Conservation (phyloP, 2,888 invertebrate genomes). For the Drosophila subsilvestris region DNA sequence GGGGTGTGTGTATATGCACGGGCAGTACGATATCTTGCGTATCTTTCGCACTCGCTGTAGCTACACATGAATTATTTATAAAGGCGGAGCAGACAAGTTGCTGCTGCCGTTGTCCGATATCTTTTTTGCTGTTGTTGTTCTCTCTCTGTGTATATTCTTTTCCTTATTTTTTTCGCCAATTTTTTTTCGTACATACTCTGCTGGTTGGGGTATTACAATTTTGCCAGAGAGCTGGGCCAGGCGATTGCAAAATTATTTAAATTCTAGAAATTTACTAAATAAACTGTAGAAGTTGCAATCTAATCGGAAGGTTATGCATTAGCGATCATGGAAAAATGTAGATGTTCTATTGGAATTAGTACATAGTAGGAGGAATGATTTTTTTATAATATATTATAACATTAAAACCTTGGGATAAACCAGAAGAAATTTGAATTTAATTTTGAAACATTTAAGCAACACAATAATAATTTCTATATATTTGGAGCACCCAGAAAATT, state of each 20-base stretch:
- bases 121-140: conserved; percentile 15
- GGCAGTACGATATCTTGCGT: conserved; percentile 61
- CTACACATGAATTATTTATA: conserved; percentile 84
- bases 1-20: conserved; percentile 41
- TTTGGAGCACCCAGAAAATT: too few species aligned
- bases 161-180: conserved; percentile 50
- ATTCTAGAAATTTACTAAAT: too few species aligned
- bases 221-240: neutral
- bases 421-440: neutral
- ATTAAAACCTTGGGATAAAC: neutral
- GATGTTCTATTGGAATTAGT: neutral
- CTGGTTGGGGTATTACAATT: conserved; percentile 2
- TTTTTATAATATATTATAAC: neutral
- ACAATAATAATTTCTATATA: neutral
- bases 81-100: conserved; percentile 84
- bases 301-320: too few species aligned
- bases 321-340: neutral
- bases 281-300: too few species aligned
- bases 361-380: neutral
- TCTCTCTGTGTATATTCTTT: conserved; percentile 55
- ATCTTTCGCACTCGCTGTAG: conserved; percentile 74
- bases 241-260: too few species aligned
- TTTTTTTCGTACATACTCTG: conserved; percentile 37
- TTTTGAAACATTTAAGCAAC: neutral
- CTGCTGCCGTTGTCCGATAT: conserved; percentile 61